Percentiles rank a stretch among this genome's conserved stretches.
These are phyloP conservation scores for Platorchestia sp. DNA, from an alignment of 1,140 invertebrate species.

Conservation along the genomic window DNA sequence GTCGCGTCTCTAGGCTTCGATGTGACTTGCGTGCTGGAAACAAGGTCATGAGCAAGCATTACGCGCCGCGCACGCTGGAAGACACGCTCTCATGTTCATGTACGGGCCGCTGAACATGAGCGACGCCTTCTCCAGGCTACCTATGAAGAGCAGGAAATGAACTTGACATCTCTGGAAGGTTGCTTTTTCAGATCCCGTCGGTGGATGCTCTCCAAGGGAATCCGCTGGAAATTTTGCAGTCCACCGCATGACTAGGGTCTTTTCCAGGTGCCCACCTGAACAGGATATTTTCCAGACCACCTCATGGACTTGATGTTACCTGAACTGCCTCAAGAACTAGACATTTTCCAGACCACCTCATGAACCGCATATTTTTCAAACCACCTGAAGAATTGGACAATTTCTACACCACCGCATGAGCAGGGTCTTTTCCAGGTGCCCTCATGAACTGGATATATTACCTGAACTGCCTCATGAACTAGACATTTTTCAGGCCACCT, in stretches of 20 bases:
- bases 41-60: not conserved
- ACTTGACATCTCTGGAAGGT: not conserved
- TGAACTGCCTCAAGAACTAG: no score
- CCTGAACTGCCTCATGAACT: not conserved
- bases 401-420: no score
- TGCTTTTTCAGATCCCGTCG: not conserved
- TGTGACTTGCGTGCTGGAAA: not conserved
- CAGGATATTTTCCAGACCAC: not conserved
- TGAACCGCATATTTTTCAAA: not conserved
- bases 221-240: no score
- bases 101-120: not conserved
- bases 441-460: not conserved
- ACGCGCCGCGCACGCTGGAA: not conserved
- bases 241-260: no score
- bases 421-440: not conserved
- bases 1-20: not conserved
- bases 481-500: not conserved
- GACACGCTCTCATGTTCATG: not conserved
- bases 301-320: not conserved
- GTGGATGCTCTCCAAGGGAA: no score
- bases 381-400: no score
- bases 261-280: no score
- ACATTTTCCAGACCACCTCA: not conserved
- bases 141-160: not conserved
- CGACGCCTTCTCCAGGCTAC: not conserved